Percentiles rank a stretch among this genome's conserved stretches.
These are phyloP conservation scores for Scytalopus superciliaris DNA, from an alignment of 2,113 vertebrate species.

Conservation along the genomic window DNA sequence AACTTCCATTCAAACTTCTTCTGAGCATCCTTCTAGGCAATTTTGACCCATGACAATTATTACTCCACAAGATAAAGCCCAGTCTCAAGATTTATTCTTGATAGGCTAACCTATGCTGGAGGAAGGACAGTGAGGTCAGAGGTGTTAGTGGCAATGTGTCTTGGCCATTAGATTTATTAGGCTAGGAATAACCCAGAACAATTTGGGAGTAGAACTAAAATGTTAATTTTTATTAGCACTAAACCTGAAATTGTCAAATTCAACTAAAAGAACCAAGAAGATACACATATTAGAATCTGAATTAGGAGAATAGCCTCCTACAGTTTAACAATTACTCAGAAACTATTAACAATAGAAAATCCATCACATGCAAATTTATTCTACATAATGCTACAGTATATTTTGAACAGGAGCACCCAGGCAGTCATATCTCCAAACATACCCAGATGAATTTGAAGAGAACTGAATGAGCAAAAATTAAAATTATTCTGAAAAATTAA, in stretches of 20 bases:
- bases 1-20: rapidly evolving
- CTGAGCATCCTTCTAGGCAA: background rate
- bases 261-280: background rate
- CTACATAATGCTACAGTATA: background rate
- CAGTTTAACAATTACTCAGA: background rate
- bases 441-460: background rate
- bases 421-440: background rate
- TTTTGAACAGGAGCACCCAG: background rate
- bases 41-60: background rate
- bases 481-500: background rate
- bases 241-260: background rate
- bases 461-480: background rate
- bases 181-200: background rate
- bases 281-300: background rate
- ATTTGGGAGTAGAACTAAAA: background rate
- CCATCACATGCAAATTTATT: background rate
- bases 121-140: background rate
- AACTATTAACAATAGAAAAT: background rate
- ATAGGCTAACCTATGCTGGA: background rate
- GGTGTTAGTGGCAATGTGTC: background rate
- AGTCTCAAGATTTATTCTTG: background rate
- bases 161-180: background rate
- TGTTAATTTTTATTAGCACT: background rate
- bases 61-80: background rate
- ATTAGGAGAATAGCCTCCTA: background rate